Evolutionary conservation across 2,797 vertebrate species (phyloP), one percentile per base, ranked within the genome.

Genomic region (Macrochelys suwanniensis): DNA sequence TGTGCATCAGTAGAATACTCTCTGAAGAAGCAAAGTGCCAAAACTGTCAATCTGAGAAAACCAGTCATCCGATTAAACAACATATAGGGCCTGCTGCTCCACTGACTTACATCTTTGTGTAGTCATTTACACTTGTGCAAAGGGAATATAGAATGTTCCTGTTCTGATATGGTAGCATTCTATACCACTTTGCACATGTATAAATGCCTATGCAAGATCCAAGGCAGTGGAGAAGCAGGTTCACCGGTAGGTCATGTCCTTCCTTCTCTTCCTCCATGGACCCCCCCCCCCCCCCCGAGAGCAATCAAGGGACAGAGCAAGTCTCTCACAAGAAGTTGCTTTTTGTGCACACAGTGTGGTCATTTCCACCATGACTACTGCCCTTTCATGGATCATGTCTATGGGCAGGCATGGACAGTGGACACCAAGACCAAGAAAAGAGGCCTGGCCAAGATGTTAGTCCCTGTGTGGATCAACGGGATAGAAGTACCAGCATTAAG

Each of bases 41-140:
- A 68, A 37, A 85, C 33, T 93, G 37, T 71, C 94, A 96, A 80
- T 25, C 17, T 9, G 56, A 45, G n/a, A 84, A 93, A 93, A 94
- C 80, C 56, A 16, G 23, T 5, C 74, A 71, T 89, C 76, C n/a
- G 33, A 50, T 77, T 57, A 33, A 92, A 61, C 4, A 85, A 42
- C 11, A 26, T 21, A 12, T n/a, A 65, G 84, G 71, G n/a, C 42
- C 86, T n/a, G 26, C 3, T 83, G 56, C 79, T 86, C 89, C 53
- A 61, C 56, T 93, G 37, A 8, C n/a, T 87, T 74, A 93, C 90
- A 6, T 9, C 13, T 1, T 2, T 59, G 54, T 90, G 86, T 90
- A 90, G 92, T 88, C 7, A 54, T 88, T 95, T 94, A 57, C 31
- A 54, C 49, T 42, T 95, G 80, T 23, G 33, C 25, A 53, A 79